A percentile compares a stretch with the other conserved stretches of the same genome.
Evolutionary conservation across 2,888 invertebrate species (phyloP).

Genomic region (Drosophila kambysellisi): DNA sequence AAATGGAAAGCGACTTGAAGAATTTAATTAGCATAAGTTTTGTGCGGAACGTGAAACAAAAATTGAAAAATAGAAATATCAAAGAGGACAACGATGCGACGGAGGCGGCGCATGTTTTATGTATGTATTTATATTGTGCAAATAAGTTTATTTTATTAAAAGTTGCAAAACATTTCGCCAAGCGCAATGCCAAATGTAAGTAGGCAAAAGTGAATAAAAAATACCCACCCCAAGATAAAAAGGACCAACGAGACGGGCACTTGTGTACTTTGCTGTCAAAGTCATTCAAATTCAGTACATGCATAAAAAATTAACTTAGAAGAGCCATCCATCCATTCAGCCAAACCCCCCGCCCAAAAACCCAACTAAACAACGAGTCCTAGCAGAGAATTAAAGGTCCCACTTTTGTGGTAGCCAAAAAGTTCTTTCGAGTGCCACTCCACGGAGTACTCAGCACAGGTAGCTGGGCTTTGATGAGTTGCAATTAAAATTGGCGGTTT

Average conservation of each 20-base stretch:
- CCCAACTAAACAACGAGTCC: slow-evolving; percentile 43
- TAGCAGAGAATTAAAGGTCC: slow-evolving; percentile 57
- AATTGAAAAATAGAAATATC: slow-evolving; percentile 72
- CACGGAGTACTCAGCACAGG: slow-evolving; percentile 7
- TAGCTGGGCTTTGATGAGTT: slow-evolving; percentile 50
- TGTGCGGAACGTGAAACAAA: slow-evolving; percentile 51
- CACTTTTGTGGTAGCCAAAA: slow-evolving; percentile 57
- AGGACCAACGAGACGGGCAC: slow-evolving; percentile 41
- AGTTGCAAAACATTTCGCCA: slow-evolving; percentile 67
- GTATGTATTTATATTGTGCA: slow-evolving; percentile 65
- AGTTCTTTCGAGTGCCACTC: slow-evolving; percentile 47
- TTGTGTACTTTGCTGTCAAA: slow-evolving; percentile 65
- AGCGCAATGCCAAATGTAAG: slow-evolving; percentile 62
- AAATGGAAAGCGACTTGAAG: slow-evolving; percentile 52
- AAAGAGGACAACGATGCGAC: slow-evolving; percentile 42
- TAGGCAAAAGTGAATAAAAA: slow-evolving; percentile 40
- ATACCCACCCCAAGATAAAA: slow-evolving; percentile 12
- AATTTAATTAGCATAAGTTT: slow-evolving; percentile 73
- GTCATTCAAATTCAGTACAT: slow-evolving; percentile 75
- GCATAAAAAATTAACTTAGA: slow-evolving; percentile 70
- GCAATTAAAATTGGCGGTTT: slow-evolving; percentile 58
- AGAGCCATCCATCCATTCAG: slow-evolving; percentile 27
- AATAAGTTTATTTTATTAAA: slow-evolving; percentile 75
- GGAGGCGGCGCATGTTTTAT: slow-evolving; percentile 59
- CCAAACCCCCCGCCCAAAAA: neutral